Conservation (phyloP, 2,888 invertebrate species). For the Tenthredo distinguenda region DNA sequence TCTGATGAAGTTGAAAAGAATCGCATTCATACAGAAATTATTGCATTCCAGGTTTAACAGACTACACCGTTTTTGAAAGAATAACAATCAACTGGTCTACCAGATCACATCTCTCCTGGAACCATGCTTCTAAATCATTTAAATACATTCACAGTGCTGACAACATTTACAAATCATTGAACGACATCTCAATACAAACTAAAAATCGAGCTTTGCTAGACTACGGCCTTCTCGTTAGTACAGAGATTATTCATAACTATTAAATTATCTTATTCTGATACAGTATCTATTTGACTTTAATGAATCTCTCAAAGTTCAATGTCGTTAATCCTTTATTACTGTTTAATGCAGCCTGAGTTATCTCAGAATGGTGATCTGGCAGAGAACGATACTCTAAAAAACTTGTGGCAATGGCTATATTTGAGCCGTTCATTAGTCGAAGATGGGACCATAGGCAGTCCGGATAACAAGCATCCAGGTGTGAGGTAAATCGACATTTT, state of each 20-base stretch:
- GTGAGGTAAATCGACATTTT: constrained; percentile 73
- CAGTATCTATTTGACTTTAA: background rate
- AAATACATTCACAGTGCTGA: constrained; percentile 81
- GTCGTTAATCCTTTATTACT: constrained; percentile 34
- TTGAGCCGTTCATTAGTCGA: constrained; percentile 86
- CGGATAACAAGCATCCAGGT: constrained; percentile 83
- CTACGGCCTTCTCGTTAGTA: constrained; percentile 89
- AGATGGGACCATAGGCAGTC: constrained; percentile 82
- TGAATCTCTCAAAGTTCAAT: background rate
- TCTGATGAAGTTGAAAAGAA: background rate
- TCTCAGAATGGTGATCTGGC: constrained; percentile 90
- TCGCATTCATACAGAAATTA: background rate
- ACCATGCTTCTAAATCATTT: constrained; percentile 85
- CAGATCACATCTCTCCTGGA: constrained; percentile 87
- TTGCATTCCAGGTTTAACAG: constrained; percentile 79
- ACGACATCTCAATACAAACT: constrained; percentile 88
- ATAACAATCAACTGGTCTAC: constrained; percentile 91
- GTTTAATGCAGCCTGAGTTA: constrained; percentile 82
- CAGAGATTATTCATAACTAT: constrained; percentile 32
- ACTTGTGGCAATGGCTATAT: constrained; percentile 92
- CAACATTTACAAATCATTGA: constrained; percentile 80
- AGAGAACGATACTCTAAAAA: constrained; percentile 86
- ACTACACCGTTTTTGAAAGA: constrained; percentile 90
- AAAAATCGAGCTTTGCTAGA: constrained; percentile 85
- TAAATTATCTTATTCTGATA: background rate